A percentile compares a stretch with the other conserved stretches of the same genome.
Conservation (phyloP, 2,888 invertebrate genomes). For the Silvanus unidentatus region DNA sequence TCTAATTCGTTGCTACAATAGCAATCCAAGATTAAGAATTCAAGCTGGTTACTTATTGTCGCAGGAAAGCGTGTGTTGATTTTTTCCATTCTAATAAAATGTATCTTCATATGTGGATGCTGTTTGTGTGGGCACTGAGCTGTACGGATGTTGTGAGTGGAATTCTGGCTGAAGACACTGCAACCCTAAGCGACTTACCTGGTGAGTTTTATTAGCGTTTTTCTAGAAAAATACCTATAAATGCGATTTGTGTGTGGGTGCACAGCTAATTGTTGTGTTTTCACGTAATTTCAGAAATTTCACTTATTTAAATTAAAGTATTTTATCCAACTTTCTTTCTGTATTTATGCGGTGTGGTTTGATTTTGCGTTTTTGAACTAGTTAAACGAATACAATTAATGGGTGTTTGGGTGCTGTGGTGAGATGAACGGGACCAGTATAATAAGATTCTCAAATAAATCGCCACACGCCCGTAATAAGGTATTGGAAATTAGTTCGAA, state of each 20-base stretch:
- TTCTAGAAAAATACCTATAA: too few relatives aligned
- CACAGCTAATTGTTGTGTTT: conserved; percentile 9
- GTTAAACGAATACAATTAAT: too few relatives aligned
- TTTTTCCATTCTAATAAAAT: conserved; percentile 18
- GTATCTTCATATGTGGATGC: conserved; percentile 40
- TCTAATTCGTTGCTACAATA: conserved; percentile 35
- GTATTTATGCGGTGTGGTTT: too few relatives aligned
- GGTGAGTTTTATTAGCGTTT: conserved; percentile 22
- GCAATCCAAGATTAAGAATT: conserved; percentile 9
- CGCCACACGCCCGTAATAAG: too few relatives aligned
- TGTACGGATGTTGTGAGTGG: conserved; percentile 32
- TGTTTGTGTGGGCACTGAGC: conserved; percentile 41
- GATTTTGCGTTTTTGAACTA: too few relatives aligned
- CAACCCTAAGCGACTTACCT: conserved; percentile 24
- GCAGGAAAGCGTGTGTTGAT: background rate
- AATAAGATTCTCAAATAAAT: too few relatives aligned
- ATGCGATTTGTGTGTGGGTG: background rate
- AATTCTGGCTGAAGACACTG: conserved; percentile 39
- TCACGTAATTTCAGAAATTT: conserved; percentile 16
- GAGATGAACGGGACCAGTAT: too few relatives aligned
- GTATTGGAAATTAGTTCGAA: too few relatives aligned
- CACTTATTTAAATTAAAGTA: conserved; percentile 6
- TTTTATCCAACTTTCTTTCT: too few relatives aligned
- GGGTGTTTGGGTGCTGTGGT: too few relatives aligned
- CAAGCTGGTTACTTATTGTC: conserved; percentile 7